phyloP scores from a whole-genome alignment of 2,113 vertebrate genomes.

The Okapia johnstoni region DNA sequence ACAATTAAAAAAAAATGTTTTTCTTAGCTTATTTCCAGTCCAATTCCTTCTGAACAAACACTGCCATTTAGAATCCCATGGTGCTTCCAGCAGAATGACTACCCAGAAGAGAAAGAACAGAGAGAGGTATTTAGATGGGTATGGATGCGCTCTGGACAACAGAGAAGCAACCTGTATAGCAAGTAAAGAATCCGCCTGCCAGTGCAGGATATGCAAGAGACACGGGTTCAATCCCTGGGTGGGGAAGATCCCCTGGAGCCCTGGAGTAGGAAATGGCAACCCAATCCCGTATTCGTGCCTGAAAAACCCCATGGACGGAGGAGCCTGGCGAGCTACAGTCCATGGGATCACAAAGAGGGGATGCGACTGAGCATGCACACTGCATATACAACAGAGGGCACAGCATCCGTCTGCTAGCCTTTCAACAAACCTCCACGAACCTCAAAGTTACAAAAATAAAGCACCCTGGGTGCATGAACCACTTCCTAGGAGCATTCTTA shows the following conservation, averaged over 20 bases:
- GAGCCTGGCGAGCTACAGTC: not conserved
- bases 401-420: not conserved
- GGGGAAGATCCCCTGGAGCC: not conserved
- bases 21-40: not conserved
- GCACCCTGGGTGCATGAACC: not conserved
- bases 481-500: not conserved
- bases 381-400: not conserved
- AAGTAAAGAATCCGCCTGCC: not conserved
- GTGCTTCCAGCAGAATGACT: not conserved
- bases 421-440: rapidly evolving
- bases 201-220: not conserved
- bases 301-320: not conserved
- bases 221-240: rapidly evolving
- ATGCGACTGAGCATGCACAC: not conserved
- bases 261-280: not conserved
- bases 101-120: not conserved
- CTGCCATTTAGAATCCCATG: not conserved
- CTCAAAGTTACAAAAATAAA: not conserved
- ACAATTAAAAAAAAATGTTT: not conserved
- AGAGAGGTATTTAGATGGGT: not conserved
- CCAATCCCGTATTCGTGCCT: not conserved
- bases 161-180: not conserved
- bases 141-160: not conserved
- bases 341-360: too few relatives aligned
- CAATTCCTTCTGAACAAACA: not conserved